Evolutionary conservation across 2,113 vertebrate genomes (phyloP).

Genomic region (Tor tambroides): DNA sequence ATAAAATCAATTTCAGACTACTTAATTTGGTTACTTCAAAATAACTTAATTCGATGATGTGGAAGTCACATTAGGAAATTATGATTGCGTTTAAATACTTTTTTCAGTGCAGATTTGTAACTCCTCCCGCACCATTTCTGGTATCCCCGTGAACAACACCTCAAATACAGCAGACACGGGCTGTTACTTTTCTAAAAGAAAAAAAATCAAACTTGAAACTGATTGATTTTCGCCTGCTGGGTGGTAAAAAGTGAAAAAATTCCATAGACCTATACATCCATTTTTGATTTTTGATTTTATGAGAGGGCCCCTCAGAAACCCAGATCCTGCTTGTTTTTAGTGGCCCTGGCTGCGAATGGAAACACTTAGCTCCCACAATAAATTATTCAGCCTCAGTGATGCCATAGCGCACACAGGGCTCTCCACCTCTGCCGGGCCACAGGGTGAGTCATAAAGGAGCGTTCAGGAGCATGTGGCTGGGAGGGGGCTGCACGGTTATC

Average conservation of each 20-base stretch:
- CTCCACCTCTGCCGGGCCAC: slow-evolving; percentile 54
- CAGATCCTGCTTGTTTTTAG: slow-evolving; percentile 74
- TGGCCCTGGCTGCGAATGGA: slow-evolving; percentile 77
- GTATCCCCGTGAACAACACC: neutral
- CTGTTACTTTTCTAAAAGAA: neutral
- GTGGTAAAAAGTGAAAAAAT: neutral
- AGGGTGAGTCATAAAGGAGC: slow-evolving; percentile 28
- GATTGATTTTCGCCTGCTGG: neutral
- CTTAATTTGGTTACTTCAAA: too few species aligned
- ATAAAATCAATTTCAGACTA: too few species aligned
- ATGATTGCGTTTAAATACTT: too few species aligned
- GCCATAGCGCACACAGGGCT: slow-evolving; percentile 64
- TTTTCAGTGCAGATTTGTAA: neutral
- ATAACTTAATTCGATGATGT: too few species aligned
- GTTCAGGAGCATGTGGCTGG: neutral
- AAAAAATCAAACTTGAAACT: neutral
- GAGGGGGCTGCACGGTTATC: slow-evolving; percentile 16
- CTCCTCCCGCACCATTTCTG: neutral
- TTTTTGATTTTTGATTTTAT: slow-evolving; percentile 59
- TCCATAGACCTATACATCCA: neutral
- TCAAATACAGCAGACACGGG: neutral
- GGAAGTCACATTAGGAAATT: too few species aligned
- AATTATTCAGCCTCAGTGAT: slow-evolving; percentile 71
- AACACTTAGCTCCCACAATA: slow-evolving; percentile 78
- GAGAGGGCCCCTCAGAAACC: slow-evolving; percentile 75